Evolutionary conservation across 2,888 invertebrate species (phyloP).

Genomic region (Campoplex nolae): DNA sequence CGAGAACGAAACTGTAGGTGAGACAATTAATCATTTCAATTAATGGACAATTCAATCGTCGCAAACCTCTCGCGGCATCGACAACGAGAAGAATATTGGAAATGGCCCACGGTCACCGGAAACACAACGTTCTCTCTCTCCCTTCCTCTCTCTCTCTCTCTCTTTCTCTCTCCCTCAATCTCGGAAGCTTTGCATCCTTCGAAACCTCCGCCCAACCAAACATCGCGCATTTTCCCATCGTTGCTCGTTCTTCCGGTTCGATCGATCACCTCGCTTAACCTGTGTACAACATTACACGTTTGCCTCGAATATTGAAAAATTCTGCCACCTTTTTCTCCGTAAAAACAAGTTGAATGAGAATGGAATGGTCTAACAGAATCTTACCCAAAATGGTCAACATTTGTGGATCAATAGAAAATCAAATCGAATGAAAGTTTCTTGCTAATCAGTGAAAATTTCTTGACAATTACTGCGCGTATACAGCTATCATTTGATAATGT

Average conservation of each 20-base stretch:
- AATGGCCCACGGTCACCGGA: constrained; percentile 79
- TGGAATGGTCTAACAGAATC: neutral
- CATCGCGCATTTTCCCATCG: constrained; percentile 56
- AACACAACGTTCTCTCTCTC: constrained; percentile 67
- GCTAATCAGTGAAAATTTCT: no score
- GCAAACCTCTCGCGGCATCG: constrained; percentile 70
- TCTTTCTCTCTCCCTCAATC: neutral
- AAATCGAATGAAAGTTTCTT: neutral
- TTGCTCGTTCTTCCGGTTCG: constrained; percentile 51
- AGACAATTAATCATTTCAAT: constrained; percentile 85
- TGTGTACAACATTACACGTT: constrained; percentile 19
- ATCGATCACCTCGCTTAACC: neutral
- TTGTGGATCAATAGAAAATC: neutral
- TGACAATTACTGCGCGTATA: neutral
- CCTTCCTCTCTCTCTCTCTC: constrained; percentile 23
- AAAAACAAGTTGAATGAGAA: neutral
- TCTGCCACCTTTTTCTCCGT: neutral
- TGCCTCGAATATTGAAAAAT: neutral
- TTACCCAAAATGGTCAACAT: neutral
- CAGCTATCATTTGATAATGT: neutral
- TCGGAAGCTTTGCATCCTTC: neutral
- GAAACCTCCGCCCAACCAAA: constrained; percentile 19
- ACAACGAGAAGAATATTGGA: constrained; percentile 83
- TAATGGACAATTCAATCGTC: constrained; percentile 83
- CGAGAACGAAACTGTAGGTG: constrained; percentile 77